phyloP scores from a whole-genome alignment of 2,113 vertebrate genomes.

The Myrmecophaga tridactyla region DNA sequence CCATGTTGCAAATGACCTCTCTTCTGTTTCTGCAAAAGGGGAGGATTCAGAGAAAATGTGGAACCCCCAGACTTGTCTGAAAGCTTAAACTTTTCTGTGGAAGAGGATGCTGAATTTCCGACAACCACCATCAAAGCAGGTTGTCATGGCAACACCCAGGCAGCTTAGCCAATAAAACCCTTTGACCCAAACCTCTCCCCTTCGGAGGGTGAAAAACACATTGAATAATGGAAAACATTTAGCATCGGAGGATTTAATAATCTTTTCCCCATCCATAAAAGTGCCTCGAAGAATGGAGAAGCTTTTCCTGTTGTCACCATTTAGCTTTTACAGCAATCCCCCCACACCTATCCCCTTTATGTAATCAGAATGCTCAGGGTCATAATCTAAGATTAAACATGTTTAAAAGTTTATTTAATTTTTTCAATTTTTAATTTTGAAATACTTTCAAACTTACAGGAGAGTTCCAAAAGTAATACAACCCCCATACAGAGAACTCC shows the following conservation, averaged over 20 bases:
- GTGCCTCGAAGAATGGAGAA: not conserved
- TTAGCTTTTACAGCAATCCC: not conserved
- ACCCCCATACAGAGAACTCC: no score
- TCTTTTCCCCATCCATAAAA: constrained; percentile 19
- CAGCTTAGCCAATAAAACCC: not conserved
- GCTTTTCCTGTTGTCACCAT: not conserved
- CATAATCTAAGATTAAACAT: not conserved
- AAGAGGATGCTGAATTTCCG: not conserved
- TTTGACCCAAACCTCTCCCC: constrained; percentile 14
- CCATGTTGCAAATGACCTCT: not conserved
- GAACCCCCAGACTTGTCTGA: not conserved
- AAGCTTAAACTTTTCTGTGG: not conserved
- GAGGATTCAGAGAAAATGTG: constrained; percentile 13
- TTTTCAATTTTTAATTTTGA: not conserved
- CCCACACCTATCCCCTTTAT: not conserved
- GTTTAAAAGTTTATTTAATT: not conserved
- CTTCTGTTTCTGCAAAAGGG: constrained; percentile 16
- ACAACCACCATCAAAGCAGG: no score
- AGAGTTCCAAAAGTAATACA: no score
- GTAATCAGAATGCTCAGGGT: not conserved
- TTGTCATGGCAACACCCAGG: not conserved
- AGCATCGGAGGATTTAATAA: constrained; percentile 21
- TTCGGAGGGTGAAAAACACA: constrained; percentile 8
- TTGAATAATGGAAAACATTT: not conserved
- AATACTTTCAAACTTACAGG: no score